A percentile compares a stretch with the other conserved stretches of the same genome.
phyloP scores from a whole-genome alignment of 1,140 invertebrate genomes.

The Drosophila chauvacae region DNA sequence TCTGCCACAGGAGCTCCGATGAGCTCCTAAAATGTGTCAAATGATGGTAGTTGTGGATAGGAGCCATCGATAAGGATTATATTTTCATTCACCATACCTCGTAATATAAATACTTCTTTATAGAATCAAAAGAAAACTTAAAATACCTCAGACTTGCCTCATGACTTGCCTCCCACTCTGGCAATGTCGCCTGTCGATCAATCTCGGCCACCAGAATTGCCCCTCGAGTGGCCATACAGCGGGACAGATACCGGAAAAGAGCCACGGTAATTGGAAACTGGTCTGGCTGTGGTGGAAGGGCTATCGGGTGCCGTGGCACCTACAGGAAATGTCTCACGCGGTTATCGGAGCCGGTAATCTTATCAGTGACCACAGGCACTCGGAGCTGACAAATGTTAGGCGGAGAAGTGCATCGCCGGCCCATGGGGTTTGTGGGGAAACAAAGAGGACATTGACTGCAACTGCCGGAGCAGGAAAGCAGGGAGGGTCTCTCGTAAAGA shows the following conservation, averaged over 20 bases:
- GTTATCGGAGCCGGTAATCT: conserved; percentile 62
- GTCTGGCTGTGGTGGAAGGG: not conserved
- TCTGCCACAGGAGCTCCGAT: not conserved
- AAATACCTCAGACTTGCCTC: too few relatives aligned
- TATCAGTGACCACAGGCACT: conserved; percentile 62
- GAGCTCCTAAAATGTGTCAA: not conserved
- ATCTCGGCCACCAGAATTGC: conserved; percentile 10
- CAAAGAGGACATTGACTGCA: conserved; percentile 80
- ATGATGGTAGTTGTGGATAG: not conserved
- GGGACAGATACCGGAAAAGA: not conserved
- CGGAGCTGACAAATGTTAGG: conserved; percentile 68
- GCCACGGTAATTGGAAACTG: conserved; percentile 31
- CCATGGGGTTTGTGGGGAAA: conserved; percentile 45
- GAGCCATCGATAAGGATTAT: not conserved
- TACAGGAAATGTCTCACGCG: conserved; percentile 61
- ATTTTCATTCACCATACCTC: not conserved
- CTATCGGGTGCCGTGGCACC: conserved; percentile 30
- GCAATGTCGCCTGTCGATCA: conserved; percentile 14
- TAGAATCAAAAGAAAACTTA: not conserved
- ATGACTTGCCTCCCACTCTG: not conserved
- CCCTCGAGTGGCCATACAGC: conserved; percentile 8
- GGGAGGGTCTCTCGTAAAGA: not conserved
- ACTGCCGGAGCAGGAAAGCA: conserved; percentile 37
- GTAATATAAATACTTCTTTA: not conserved
- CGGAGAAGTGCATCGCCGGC: conserved; percentile 60